phyloP scores from a whole-genome alignment of 2,888 invertebrate genomes.

The Diaprepes abbreviatus region DNA sequence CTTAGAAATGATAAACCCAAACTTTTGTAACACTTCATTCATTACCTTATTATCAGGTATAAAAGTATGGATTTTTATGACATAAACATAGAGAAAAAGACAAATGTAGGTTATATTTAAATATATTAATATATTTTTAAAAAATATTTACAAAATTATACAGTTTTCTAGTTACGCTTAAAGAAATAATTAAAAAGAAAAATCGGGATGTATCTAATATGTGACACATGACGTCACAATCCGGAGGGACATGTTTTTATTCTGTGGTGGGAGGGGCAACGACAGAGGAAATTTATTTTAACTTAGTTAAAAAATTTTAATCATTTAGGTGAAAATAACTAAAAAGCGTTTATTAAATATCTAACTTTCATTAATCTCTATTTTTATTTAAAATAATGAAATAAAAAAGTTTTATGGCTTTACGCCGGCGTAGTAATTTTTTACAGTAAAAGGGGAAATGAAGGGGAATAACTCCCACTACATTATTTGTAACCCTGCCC shows the following conservation, averaged over 20 bases:
- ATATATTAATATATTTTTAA: constrained; percentile 26
- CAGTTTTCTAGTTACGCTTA: constrained; percentile 20
- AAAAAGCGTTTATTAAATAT: background rate
- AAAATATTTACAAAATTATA: constrained; percentile 27
- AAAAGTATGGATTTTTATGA: constrained; percentile 32
- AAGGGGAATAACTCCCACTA: background rate
- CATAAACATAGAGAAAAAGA: constrained; percentile 35
- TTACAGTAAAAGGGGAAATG: background rate
- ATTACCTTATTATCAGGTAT: constrained; percentile 5
- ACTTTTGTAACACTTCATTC: constrained; percentile 33
- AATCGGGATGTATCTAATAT: constrained; percentile 18
- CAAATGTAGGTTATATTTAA: constrained; percentile 22
- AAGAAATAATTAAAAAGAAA: constrained; percentile 29
- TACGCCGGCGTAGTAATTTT: constrained; percentile 5
- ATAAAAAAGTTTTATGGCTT: background rate
- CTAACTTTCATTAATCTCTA: background rate
- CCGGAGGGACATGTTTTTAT: constrained; percentile 22
- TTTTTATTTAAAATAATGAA: background rate
- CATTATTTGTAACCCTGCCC: constrained; percentile 1
- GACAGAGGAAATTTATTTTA: background rate
- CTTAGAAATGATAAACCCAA: background rate
- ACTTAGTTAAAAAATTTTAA: too few species aligned
- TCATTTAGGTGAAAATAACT: too few species aligned
- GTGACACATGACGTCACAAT: constrained; percentile 33
- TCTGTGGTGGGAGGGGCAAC: constrained; percentile 11